Conservation (phyloP, 2,797 vertebrate species). For the Falco naumanni region DNA sequence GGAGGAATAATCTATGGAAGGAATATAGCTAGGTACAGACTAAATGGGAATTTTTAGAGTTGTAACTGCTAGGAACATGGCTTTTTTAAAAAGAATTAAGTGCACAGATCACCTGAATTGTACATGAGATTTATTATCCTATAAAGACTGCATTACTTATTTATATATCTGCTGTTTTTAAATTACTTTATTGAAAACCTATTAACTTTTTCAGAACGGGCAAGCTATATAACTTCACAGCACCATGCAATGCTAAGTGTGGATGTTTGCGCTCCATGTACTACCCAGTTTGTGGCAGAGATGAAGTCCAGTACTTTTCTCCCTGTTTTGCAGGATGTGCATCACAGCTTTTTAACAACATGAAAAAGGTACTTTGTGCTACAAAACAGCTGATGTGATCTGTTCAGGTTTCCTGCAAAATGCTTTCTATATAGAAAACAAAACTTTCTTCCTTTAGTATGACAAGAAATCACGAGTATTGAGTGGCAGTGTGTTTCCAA, state of each 20-base stretch:
- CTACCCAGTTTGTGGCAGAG: slow-evolving; percentile 79
- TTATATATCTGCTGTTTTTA: neutral
- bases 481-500: neutral
- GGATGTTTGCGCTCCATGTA: slow-evolving; percentile 73
- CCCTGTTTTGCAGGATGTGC: slow-evolving; percentile 82
- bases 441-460: neutral
- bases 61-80: neutral
- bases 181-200: neutral
- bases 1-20: neutral
- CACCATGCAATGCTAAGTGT: slow-evolving; percentile 79
- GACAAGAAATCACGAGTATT: neutral
- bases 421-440: neutral
- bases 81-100: neutral
- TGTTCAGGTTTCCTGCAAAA: neutral
- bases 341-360: neutral
- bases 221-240: slow-evolving; percentile 60
- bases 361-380: slow-evolving; percentile 67
- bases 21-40: neutral
- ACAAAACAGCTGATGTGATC: neutral
- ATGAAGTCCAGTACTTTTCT: slow-evolving; percentile 82
- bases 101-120: neutral
- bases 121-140: neutral
- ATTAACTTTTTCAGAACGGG: slow-evolving; percentile 70
- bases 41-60: neutral
- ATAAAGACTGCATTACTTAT: neutral